phyloP scores from a whole-genome alignment of 2,113 vertebrate genomes.

The Hippocampus comes region DNA sequence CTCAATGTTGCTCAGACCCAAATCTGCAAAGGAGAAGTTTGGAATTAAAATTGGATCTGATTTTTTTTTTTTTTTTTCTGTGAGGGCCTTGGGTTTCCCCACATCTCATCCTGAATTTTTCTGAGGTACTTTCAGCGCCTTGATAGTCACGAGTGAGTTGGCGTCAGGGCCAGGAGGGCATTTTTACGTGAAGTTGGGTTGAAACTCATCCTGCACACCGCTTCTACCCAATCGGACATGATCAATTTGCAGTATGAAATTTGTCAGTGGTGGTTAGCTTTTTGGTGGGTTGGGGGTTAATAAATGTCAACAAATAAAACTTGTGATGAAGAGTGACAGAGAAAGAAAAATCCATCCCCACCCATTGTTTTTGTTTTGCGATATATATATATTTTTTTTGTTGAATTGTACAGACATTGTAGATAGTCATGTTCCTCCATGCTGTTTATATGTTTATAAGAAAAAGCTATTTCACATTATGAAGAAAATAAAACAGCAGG shows the following conservation, averaged over 20 bases:
- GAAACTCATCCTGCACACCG: not conserved
- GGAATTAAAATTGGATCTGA: not conserved
- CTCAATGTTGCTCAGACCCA: not conserved
- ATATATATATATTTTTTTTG: not conserved
- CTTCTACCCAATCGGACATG: not conserved
- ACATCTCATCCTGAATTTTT: not conserved
- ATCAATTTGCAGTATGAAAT: not conserved
- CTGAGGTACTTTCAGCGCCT: not conserved
- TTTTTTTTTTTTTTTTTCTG: not conserved
- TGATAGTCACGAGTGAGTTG: not conserved
- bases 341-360: not conserved
- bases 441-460: slow-evolving; percentile 68
- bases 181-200: not conserved
- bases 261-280: not conserved
- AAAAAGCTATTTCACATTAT: slow-evolving; percentile 61
- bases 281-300: not conserved
- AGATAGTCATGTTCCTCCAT: slow-evolving; percentile 31
- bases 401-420: slow-evolving; percentile 54
- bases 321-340: slow-evolving; percentile 3
- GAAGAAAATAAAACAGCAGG: slow-evolving; percentile 39
- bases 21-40: not conserved
- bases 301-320: not conserved
- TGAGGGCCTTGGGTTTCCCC: not conserved
- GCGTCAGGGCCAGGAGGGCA: not conserved
- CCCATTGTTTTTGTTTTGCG: not conserved